A percentile compares a stretch with the other conserved stretches of the same genome.
phyloP scores from a whole-genome alignment of 2,113 vertebrate species.

The Megaceryle maxima region DNA sequence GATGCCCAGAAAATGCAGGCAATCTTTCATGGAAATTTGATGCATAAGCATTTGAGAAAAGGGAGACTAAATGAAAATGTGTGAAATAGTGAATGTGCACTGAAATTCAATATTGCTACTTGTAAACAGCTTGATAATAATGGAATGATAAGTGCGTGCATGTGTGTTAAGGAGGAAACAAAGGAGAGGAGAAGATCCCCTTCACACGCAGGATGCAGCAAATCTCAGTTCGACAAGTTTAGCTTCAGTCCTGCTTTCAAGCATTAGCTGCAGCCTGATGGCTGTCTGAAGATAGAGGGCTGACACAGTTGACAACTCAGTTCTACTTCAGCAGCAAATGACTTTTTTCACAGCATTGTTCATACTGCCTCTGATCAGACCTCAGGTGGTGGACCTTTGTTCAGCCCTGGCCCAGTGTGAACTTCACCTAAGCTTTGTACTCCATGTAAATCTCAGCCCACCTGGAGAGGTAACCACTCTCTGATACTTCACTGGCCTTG shows the following conservation, averaged over 20 bases:
- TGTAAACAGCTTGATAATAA: not conserved
- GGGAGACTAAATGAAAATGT: not conserved
- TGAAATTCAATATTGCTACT: not conserved
- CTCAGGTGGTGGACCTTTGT: not conserved
- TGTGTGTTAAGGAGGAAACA: not conserved
- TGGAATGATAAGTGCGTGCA: not conserved
- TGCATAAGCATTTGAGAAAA: not conserved
- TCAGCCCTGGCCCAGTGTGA: not conserved
- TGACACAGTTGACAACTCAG: not conserved
- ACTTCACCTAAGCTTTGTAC: not conserved
- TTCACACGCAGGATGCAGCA: rapidly evolving
- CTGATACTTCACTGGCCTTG: not conserved
- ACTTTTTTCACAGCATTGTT: not conserved
- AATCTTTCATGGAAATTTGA: not conserved
- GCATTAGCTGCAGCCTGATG: not conserved
- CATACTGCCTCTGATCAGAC: not conserved
- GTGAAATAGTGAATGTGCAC: not conserved
- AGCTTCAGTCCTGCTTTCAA: not conserved
- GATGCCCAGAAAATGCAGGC: not conserved
- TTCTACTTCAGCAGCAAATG: not conserved
- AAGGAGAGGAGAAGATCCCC: not conserved
- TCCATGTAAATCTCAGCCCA: not conserved
- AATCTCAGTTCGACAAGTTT: not conserved
- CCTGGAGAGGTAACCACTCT: not conserved
- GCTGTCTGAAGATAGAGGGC: not conserved